A percentile compares a stretch with the other conserved stretches of the same genome.
Conservation (phyloP, 1,140 invertebrate genomes). For the Neuroterus valhalla region DNA sequence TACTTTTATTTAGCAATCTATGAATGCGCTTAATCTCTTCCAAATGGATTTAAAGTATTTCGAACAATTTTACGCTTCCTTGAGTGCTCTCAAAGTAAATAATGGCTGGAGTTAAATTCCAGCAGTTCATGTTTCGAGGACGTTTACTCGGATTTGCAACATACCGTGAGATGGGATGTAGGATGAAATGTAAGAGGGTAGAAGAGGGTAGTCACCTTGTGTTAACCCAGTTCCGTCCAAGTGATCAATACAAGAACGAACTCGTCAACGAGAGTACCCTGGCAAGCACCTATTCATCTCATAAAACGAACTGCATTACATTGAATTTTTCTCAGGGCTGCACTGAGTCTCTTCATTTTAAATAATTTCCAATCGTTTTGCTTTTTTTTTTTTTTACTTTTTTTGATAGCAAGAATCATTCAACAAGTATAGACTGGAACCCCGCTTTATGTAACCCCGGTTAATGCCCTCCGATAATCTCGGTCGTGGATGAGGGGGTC, state of each 20-base stretch:
- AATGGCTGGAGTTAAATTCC: conserved; percentile 25
- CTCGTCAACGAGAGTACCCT: conserved; percentile 47
- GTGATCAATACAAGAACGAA: conserved; percentile 61
- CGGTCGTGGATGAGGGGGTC: too few species aligned
- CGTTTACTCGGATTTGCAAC: conserved; percentile 53
- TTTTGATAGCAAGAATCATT: too few species aligned
- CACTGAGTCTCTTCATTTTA: background rate
- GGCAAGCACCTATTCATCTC: conserved; percentile 59
- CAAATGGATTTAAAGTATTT: background rate
- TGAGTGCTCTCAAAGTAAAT: conserved; percentile 27
- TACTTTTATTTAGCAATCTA: too few species aligned
- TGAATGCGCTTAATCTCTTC: conserved; percentile 32
- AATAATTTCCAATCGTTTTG: too few species aligned
- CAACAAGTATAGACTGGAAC: too few species aligned
- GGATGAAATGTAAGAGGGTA: conserved; percentile 52
- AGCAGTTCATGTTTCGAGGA: conserved; percentile 22
- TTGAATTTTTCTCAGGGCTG: conserved; percentile 11
- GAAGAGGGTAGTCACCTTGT: conserved; percentile 51
- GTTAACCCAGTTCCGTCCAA: conserved; percentile 64
- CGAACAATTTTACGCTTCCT: conserved; percentile 24
- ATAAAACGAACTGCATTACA: conserved; percentile 33
- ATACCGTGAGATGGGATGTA: conserved; percentile 44
- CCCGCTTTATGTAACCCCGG: too few species aligned
- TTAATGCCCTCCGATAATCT: background rate
- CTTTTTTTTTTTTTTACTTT: too few species aligned